Evolutionary conservation across 1,140 invertebrate species (phyloP).

Genomic region (Pogonomyrmex californicus): DNA sequence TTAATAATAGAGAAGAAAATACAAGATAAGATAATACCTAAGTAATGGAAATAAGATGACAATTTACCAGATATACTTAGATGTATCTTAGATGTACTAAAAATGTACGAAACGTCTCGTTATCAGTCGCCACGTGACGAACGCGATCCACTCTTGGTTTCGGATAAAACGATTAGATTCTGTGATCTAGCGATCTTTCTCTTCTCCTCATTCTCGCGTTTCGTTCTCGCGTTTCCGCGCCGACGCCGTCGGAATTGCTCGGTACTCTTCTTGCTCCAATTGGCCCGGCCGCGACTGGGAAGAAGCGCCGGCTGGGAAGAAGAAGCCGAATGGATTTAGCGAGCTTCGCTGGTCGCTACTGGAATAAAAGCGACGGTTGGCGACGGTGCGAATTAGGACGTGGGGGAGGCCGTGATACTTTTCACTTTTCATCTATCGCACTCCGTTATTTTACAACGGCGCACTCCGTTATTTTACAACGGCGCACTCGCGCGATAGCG

Average conservation of each 20-base stretch:
- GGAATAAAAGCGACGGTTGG: conserved; percentile 39
- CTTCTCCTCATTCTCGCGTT: conserved; percentile 28
- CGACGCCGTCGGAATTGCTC: not conserved
- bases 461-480: conserved; percentile 24
- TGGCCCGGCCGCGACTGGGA: not conserved
- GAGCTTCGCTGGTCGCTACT: conserved; percentile 2
- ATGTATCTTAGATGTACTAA: no score
- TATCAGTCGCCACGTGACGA: conserved; percentile 46
- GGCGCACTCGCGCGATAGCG: not conserved
- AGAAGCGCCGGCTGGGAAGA: conserved; percentile 42
- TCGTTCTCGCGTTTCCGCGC: conserved; percentile 40
- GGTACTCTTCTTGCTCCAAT: conserved; percentile 57
- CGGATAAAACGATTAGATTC: conserved; percentile 73
- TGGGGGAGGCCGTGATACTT: conserved; percentile 55
- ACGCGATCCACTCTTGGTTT: conserved; percentile 82
- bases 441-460: conserved; percentile 23
- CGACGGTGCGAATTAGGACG: conserved; percentile 47
- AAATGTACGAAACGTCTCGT: not conserved
- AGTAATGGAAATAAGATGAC: no score
- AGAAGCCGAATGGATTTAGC: conserved; percentile 27
- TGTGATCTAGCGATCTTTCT: conserved; percentile 63
- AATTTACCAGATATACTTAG: no score
- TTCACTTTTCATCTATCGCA: conserved; percentile 59
- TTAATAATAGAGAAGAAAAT: not conserved
- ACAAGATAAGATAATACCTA: no score